Percentiles rank a stretch among this genome's conserved stretches.
Conservation (phyloP, 92 coral and sea anemone species). For the Porites evermanni region DNA sequence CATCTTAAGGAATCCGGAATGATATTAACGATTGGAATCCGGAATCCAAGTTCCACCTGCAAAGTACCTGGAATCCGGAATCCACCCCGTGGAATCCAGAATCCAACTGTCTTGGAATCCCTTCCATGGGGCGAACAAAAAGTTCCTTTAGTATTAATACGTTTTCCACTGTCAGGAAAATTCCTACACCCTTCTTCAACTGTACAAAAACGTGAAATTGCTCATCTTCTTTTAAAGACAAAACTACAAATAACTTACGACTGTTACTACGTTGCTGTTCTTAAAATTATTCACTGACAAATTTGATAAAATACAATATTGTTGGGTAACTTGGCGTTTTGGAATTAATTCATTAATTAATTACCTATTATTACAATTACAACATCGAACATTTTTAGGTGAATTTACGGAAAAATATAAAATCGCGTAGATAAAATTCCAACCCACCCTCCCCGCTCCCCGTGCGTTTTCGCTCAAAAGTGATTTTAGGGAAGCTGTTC, state of each 20-base stretch:
- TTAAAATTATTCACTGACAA: conserved; percentile 33
- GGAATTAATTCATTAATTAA: conserved; percentile 15
- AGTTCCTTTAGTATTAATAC: neutral
- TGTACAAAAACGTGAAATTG: neutral
- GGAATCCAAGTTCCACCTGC: too few relatives aligned
- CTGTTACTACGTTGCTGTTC: conserved; percentile 3
- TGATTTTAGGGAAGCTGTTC: neutral
- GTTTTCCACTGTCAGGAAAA: neutral
- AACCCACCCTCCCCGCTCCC: conserved; percentile 19
- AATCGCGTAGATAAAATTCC: conserved; percentile 6
- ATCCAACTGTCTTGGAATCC: neutral
- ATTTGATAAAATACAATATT: conserved; percentile 48
- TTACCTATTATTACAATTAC: conserved; percentile 30
- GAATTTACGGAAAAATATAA: conserved; percentile 18
- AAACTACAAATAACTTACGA: conserved; percentile 40
- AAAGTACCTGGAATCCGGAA: too few relatives aligned
- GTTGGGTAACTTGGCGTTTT: conserved; percentile 24
- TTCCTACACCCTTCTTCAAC: neutral
- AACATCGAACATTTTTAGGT: conserved; percentile 12
- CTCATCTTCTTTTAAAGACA: neutral
- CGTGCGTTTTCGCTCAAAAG: neutral
- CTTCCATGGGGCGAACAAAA: neutral
- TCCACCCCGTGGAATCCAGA: too few relatives aligned
- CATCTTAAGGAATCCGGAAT: too few relatives aligned
- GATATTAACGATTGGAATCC: too few relatives aligned